Base-by-base conservation (phyloP, 1,140 invertebrate species). In the Pseudomyrmex dendroicus region DNA sequence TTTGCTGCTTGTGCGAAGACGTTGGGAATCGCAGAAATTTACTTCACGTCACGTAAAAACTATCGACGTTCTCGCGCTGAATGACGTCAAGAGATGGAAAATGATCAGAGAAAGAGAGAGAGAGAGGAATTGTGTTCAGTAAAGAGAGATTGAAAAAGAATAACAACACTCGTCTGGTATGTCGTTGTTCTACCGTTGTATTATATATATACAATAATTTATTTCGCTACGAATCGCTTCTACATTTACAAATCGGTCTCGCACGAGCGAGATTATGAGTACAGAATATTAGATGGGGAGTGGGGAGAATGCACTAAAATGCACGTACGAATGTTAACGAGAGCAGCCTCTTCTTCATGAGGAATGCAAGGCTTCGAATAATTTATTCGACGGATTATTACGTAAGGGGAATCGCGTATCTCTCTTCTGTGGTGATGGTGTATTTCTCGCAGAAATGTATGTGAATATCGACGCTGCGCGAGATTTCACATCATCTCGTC, bases 171-270 rank as follows among this genome's bases (percentile, higher is more conserved):
- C 22, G 15, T 57, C 5, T 59, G n/a, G n/a, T 35, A n/a, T 57
- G 48, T 59, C 50, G 13, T 35, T 13, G 46, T 77, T 84, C 59
- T 89, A 84, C 35, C 35, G 35, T 35, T 35, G 35, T 35, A 35
- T 83, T 83, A 88, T 87, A 77, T 94, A 84, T 94, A 84, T 94
- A 94, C 92, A 94, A 94, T 94, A 94, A 94, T 94, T 94, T 94
- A 94, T 93, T 93, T 93, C 84, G 90, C 86, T 87, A 90, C 86
- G 85, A 84, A 89, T 89, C 88, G 68, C 78, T 87, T 91, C 91
- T 94, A 94, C 92, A 92, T 92, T 93, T 93, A 94, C 93, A 93
- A 91, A 91, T 93, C 91, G 88, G 92, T 92, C 74, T 86, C 88
- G 77, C 83, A 88, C 89, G 84, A 84, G 63, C 88, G 70, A 87